Evolutionary conservation across 1,140 invertebrate species (phyloP).

Genomic region (Aplysia californica): DNA sequence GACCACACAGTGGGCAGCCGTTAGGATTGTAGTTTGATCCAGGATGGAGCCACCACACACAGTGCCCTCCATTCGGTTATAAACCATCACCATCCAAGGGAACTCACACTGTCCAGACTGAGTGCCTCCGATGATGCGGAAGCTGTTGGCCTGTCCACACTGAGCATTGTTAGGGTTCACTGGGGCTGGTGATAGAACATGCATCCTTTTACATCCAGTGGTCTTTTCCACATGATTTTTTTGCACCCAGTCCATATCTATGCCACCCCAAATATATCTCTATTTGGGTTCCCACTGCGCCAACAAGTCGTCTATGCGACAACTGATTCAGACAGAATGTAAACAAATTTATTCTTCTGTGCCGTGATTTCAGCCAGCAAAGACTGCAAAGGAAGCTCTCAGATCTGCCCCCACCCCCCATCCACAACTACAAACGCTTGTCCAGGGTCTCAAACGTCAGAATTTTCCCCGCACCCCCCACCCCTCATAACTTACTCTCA

Average conservation of each 20-base stretch:
- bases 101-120: slow-evolving; percentile 6
- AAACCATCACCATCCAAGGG: slow-evolving; percentile 28
- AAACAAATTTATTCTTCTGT: too few species aligned
- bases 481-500: too few species aligned
- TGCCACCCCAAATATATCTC: too few species aligned
- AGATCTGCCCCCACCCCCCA: too few species aligned
- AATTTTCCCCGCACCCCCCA: too few species aligned
- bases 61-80: background rate
- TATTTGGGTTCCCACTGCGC: background rate
- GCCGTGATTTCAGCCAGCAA: too few species aligned
- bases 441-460: too few species aligned
- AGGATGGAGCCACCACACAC: slow-evolving; percentile 43
- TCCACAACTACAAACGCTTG: too few species aligned
- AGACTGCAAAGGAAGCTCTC: too few species aligned
- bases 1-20: slow-evolving; percentile 44
- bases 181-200: too few species aligned
- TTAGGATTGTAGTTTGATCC: slow-evolving; percentile 38
- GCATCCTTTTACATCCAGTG: too few species aligned
- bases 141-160: background rate
- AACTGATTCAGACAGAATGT: background rate
- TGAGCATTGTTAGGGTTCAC: background rate
- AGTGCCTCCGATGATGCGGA: slow-evolving; percentile 27
- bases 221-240: background rate
- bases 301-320: background rate
- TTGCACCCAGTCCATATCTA: too few species aligned